Evolutionary conservation across 2,113 vertebrate genomes (phyloP).

Genomic region (Passerina amoena): DNA sequence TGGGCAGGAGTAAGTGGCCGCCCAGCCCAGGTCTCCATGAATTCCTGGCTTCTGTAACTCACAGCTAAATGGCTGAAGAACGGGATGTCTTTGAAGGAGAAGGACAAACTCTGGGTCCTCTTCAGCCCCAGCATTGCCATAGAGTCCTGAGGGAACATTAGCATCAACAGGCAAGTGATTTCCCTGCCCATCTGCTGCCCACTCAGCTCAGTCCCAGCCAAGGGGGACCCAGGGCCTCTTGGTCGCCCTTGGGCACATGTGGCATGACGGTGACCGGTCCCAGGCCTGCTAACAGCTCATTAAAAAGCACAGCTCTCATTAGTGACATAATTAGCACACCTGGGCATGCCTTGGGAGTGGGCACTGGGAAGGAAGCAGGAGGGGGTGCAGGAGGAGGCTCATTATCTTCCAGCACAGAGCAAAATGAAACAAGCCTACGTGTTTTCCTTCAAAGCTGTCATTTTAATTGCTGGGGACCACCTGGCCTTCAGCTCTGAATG

Average conservation of each 20-base stretch:
- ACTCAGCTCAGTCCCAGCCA: rapidly evolving
- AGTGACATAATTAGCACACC: conserved; percentile 51
- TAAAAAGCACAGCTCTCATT: conserved; percentile 20
- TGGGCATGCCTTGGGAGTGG: conserved; percentile 5
- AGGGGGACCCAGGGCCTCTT: background rate
- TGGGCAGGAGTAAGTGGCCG: background rate
- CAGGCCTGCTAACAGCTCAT: conserved; percentile 7
- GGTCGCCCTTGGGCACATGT: rapidly evolving
- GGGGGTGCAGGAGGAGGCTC: background rate
- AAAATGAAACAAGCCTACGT: background rate
- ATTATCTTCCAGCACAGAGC: background rate
- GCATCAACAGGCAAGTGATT: background rate
- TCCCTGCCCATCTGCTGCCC: rapidly evolving
- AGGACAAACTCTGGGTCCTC: background rate
- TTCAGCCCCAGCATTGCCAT: background rate
- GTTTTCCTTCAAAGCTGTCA: conserved; percentile 5
- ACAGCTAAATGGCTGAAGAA: background rate
- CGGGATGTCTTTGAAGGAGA: background rate
- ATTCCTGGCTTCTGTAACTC: background rate
- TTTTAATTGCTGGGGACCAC: conserved; percentile 34
- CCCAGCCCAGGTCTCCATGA: background rate
- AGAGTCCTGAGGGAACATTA: background rate
- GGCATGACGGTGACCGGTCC: background rate
- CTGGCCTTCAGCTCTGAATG: background rate
- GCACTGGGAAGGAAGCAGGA: background rate